phyloP scores from a whole-genome alignment of 2,113 vertebrate genomes.

The Dascyllus trimaculatus region DNA sequence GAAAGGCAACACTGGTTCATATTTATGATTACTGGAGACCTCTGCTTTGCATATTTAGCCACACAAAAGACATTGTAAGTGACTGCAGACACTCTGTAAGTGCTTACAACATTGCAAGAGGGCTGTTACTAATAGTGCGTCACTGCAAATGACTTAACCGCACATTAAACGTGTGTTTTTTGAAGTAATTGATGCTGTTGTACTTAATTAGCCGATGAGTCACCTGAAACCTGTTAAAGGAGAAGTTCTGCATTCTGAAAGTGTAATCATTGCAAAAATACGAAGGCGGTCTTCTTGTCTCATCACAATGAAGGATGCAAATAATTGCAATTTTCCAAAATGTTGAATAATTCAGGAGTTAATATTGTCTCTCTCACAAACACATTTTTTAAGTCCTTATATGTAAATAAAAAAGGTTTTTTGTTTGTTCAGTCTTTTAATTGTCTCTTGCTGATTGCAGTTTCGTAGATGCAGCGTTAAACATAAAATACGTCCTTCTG shows the following conservation, averaged over 20 bases:
- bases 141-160: not conserved
- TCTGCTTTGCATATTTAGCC: not conserved
- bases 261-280: not conserved
- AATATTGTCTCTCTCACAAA: too few relatives aligned
- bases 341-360: not conserved
- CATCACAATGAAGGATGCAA: not conserved
- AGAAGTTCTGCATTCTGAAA: not conserved
- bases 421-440: not conserved
- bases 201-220: slow-evolving; percentile 13
- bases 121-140: too few relatives aligned
- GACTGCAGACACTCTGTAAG: not conserved
- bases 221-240: slow-evolving; percentile 8
- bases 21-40: not conserved
- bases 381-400: not conserved
- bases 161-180: not conserved
- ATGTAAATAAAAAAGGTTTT: not conserved
- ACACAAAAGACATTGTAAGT: not conserved
- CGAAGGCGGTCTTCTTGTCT: not conserved
- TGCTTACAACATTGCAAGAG: not conserved
- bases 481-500: slow-evolving; percentile 41
- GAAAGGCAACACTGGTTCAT: too few relatives aligned
- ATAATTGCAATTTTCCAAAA: not conserved
- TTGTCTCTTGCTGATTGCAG: slow-evolving; percentile 2
- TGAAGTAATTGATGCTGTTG: not conserved
- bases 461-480: slow-evolving; percentile 34